Conservation (phyloP, 2,888 invertebrate species). For the Xylocampa areola region DNA sequence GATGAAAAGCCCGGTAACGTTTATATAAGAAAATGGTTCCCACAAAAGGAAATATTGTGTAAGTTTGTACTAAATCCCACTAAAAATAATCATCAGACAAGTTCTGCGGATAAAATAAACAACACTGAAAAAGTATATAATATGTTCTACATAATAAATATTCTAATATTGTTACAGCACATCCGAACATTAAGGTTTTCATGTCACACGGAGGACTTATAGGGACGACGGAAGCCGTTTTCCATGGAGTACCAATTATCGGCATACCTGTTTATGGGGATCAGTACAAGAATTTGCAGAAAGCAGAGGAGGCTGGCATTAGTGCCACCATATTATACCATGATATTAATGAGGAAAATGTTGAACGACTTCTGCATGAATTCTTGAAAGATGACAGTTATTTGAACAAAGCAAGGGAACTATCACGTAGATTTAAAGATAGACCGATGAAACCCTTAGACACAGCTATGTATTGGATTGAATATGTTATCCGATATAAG, state of each 20-base stretch:
- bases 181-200: slow-evolving; percentile 14
- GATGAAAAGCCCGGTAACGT: slow-evolving; percentile 4
- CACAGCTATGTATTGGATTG: slow-evolving; percentile 14
- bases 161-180: slow-evolving; percentile 1
- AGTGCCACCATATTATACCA: slow-evolving; percentile 7
- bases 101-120: too few relatives aligned
- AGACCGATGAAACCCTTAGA: slow-evolving; percentile 7
- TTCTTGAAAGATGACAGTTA: slow-evolving; percentile 18
- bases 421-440: slow-evolving; percentile 19
- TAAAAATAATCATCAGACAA: too few relatives aligned
- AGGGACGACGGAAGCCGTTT: slow-evolving; percentile 15
- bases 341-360: slow-evolving; percentile 18
- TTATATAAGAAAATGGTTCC: slow-evolving; percentile 12
- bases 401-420: slow-evolving; percentile 6
- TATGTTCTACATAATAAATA: not conserved
- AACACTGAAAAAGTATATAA: too few relatives aligned
- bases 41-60: slow-evolving; percentile 15
- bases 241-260: slow-evolving; percentile 14
- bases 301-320: slow-evolving; percentile 8
- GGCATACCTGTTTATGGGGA: slow-evolving; percentile 12
- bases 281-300: slow-evolving; percentile 15
- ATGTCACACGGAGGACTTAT: slow-evolving; percentile 12
- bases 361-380: slow-evolving; percentile 5
- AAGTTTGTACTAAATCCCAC: too few relatives aligned
- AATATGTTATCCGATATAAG: slow-evolving; percentile 7